phyloP scores from a whole-genome alignment of 2,888 invertebrate genomes.

The Rhingia rostrata region DNA sequence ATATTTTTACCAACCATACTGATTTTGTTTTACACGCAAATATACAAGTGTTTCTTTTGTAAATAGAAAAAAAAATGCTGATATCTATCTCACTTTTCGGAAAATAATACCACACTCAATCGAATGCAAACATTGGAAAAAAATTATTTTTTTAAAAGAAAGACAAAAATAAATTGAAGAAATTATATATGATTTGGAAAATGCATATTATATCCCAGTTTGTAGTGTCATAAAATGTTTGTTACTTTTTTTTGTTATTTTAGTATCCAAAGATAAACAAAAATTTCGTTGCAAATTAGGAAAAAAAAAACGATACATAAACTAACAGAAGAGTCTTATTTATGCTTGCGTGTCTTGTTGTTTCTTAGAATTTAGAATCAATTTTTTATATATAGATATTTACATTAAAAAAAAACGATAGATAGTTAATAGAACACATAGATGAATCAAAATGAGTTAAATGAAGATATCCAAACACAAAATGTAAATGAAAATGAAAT shows the following conservation, averaged over 20 bases:
- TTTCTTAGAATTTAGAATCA: constrained; percentile 63
- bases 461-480: constrained; percentile 33
- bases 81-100: constrained; percentile 3
- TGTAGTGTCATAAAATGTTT: constrained; percentile 63
- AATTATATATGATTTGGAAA: constrained; percentile 64
- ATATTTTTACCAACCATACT: constrained; percentile 4
- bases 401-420: constrained; percentile 26
- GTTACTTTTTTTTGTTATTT: constrained; percentile 25
- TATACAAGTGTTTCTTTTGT: constrained; percentile 24
- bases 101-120: constrained; percentile 42
- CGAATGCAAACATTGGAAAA: constrained; percentile 32
- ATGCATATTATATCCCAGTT: constrained; percentile 74
- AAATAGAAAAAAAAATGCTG: constrained; percentile 18
- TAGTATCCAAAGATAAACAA: constrained; percentile 35
- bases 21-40: constrained; percentile 55
- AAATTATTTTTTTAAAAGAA: neutral
- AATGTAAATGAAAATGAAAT: constrained; percentile 65
- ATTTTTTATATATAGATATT: constrained; percentile 23
- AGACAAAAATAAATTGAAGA: constrained; percentile 26
- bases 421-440: constrained; percentile 34
- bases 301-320: constrained; percentile 50
- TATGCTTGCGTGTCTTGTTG: constrained; percentile 73
- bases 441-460: constrained; percentile 27
- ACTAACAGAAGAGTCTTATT: constrained; percentile 43
- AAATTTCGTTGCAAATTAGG: constrained; percentile 51